A percentile compares a stretch with the other conserved stretches of the same genome.
Conservation (phyloP, 2,797 vertebrate genomes). For the Urosaurus nigricauda region DNA sequence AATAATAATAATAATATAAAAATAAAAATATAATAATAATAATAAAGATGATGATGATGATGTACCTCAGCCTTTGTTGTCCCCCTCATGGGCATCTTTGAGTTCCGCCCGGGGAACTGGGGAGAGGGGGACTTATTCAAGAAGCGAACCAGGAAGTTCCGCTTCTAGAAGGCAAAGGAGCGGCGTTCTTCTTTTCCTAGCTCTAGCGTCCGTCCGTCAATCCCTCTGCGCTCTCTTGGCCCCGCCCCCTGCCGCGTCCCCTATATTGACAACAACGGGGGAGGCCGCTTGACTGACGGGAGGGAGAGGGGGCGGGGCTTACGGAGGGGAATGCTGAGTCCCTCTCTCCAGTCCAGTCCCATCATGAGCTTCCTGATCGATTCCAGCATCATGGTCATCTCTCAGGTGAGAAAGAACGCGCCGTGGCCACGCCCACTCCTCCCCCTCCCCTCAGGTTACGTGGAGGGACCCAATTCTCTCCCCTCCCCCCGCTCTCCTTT, state of each 20-base stretch:
- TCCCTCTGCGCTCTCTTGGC: fast-evolving
- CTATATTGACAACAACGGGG: fast-evolving
- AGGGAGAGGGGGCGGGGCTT: no score
- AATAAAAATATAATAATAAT: no score
- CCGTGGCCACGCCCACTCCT: no score
- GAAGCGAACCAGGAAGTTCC: neutral
- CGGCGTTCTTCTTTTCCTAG: neutral
- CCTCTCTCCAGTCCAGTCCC: no score
- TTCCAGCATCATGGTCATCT: slow-evolving; percentile 94
- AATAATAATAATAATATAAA: no score
- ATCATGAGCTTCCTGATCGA: slow-evolving; percentile 94
- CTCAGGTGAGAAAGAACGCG: slow-evolving; percentile 85
- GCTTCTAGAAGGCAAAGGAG: neutral
- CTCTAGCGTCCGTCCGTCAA: neutral
- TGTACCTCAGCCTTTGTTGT: no score
- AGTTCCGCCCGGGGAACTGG: no score
- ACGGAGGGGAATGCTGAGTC: no score
- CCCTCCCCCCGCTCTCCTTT: neutral
- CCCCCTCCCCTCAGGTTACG: neutral
- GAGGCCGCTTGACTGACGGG: neutral
- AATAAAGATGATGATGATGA: no score
- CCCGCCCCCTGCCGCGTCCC: fast-evolving
- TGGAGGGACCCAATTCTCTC: no score
- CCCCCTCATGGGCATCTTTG: no score
- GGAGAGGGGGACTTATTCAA: no score